Percentiles rank a stretch among this genome's conserved stretches.
These are phyloP conservation scores for Chloropsis hardwickii DNA, from an alignment of 2,113 vertebrate genomes.

Conservation along the genomic window DNA sequence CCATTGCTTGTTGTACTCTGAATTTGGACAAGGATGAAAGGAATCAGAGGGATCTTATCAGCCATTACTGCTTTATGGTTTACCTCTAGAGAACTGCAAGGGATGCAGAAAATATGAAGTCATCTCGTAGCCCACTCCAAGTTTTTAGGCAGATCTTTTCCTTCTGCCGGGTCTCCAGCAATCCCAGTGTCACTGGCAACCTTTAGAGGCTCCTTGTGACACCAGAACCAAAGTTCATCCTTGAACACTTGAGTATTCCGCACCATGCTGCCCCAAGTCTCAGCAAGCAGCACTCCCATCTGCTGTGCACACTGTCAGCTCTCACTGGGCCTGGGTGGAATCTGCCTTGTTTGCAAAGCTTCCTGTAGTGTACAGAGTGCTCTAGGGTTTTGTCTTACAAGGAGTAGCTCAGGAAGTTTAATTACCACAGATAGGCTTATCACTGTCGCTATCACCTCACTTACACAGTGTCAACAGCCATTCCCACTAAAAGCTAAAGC, in stretches of 20 bases:
- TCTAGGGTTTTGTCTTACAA: neutral
- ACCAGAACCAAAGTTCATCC: neutral
- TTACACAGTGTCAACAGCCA: neutral
- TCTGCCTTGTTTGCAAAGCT: neutral
- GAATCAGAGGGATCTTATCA: neutral
- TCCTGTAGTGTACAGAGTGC: neutral
- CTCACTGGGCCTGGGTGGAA: neutral
- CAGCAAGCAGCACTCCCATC: neutral
- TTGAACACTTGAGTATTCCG: too few relatives aligned
- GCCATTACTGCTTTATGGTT: neutral
- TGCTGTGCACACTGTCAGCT: neutral
- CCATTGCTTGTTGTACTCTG: neutral
- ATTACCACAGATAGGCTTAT: constrained; percentile 9
- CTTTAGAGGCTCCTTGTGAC: neutral
- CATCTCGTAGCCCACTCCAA: neutral
- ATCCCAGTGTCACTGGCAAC: neutral
- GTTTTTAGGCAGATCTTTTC: neutral
- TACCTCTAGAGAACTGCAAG: neutral
- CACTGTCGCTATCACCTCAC: neutral
- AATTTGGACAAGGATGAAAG: neutral
- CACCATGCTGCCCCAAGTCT: neutral
- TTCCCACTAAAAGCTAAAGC: neutral
- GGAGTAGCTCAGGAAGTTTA: constrained; percentile 8
- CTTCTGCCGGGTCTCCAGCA: neutral
- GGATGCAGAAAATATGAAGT: neutral